phyloP scores from a whole-genome alignment of 2,113 vertebrate species.

The Pogona vitticeps region DNA sequence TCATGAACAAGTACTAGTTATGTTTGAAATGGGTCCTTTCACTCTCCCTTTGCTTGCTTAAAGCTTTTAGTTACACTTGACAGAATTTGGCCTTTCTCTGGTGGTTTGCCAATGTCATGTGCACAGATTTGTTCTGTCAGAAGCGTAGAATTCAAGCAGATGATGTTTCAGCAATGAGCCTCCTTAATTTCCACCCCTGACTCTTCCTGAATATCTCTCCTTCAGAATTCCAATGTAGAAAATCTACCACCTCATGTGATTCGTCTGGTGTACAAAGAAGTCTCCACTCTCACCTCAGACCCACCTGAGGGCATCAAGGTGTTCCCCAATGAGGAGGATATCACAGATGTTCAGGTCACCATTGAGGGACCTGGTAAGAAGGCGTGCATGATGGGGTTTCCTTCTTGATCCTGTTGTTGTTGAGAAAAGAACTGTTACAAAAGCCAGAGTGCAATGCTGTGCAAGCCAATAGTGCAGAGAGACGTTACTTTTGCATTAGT shows the following conservation, averaged over 20 bases:
- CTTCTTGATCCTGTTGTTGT: not conserved
- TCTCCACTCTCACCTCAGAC: conserved; percentile 87
- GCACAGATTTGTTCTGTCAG: no score
- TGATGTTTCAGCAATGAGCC: not conserved
- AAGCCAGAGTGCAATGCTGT: not conserved
- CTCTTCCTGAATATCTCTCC: not conserved
- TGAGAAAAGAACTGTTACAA: no score
- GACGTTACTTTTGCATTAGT: not conserved
- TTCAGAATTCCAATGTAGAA: conserved; percentile 93
- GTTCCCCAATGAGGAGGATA: conserved; percentile 92
- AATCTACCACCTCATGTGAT: conserved; percentile 93
- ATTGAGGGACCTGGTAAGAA: conserved; percentile 90
- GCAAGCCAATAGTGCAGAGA: not conserved
- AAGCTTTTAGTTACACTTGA: not conserved
- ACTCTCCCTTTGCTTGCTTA: not conserved
- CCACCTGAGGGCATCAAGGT: conserved; percentile 93
- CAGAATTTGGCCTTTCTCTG: not conserved
- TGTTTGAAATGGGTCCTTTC: not conserved
- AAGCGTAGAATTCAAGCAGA: not conserved
- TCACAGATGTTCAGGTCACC: conserved; percentile 91
- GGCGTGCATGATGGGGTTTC: not conserved
- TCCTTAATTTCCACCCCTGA: not conserved
- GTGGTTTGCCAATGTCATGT: not conserved
- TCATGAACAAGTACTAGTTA: not conserved
- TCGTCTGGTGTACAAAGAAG: conserved; percentile 93